Base-by-base conservation (phyloP, 2,888 invertebrate species). In the Idaea straminata region DNA sequence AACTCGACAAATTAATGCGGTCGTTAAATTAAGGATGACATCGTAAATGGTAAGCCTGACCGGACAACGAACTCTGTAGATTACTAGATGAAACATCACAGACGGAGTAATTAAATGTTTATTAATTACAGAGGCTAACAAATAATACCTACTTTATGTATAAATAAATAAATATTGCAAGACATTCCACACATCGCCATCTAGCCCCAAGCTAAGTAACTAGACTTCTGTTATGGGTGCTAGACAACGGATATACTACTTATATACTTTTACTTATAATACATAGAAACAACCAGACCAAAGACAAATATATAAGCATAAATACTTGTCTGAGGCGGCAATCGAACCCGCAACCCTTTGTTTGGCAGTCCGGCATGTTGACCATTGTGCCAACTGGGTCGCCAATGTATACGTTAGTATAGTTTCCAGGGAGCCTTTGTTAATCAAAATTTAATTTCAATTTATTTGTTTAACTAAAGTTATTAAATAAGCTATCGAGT, bases 11-110 rank as follows among this genome's bases (percentile, higher is more conserved):
- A 47, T 47, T 47, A 47, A 47, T 47, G 47, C 47, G 47, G 47
- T 47, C 47, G 47, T 47, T 47, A 47, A 47, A 47, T 47, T 47
- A 47, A 47, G 47, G 47, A 25, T 47, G 47, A 61, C 61, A 34
- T 34, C n/a, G 35, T 61, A 35, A 34, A 61, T n/a, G 34, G 34
- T 34, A 35, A 13, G 34, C 61, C 13, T 7, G 13, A 34, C 61
- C 15, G 25, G 25, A 60, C 35, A 60, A 25, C 7, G 34, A 35
- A 62, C 47, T 47, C 47, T 7, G 7, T 13, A 47, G 47, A 47
- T 5, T 5, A 36, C 13, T 47, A 47, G 13, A 47, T 47, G 10
- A 47, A 4, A 47, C 47, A 47, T 47, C 47, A 6, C 47, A 47
- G 47, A 10, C 47, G 7, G 25, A 25, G 47, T 47, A 47, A 47